These are phyloP conservation scores for Rhagoletis zephyria DNA, from an alignment of 1,140 invertebrate genomes.

Conservation along the genomic window DNA sequence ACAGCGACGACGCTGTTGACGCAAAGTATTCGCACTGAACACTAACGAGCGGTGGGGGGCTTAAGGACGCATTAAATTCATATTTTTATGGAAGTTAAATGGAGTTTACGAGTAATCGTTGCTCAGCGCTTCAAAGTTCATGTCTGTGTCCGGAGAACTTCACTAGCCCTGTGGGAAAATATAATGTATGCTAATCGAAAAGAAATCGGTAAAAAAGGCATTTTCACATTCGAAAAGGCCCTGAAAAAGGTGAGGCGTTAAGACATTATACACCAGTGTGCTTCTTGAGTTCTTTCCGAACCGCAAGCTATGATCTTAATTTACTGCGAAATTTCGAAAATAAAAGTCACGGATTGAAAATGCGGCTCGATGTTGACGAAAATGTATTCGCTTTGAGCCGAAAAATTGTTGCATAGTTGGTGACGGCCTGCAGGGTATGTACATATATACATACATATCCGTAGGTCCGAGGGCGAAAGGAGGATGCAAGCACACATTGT, in stretches of 20 bases:
- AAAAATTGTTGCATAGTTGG: background rate
- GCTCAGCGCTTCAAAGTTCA: background rate
- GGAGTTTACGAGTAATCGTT: constrained; percentile 37
- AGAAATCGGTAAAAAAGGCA: no score
- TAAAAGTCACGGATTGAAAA: no score
- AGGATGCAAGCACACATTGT: constrained; percentile 31
- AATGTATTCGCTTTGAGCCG: no score
- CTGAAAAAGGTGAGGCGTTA: no score
- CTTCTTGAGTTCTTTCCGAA: no score
- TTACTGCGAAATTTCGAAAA: no score
- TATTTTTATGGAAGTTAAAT: constrained; percentile 43
- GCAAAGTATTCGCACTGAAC: background rate
- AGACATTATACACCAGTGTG: no score
- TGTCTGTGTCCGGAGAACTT: background rate
- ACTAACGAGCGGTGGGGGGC: background rate
- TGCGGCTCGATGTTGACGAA: no score
- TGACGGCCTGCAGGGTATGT: background rate
- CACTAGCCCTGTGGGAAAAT: no score
- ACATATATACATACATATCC: background rate
- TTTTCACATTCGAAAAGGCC: no score
- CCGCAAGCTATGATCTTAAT: no score
- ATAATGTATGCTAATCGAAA: no score
- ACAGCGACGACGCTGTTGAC: background rate
- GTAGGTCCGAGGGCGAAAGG: background rate
- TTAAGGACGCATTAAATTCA: constrained; percentile 49